Evolutionary conservation across 2,888 invertebrate genomes (phyloP).

Genomic region (Agonopterix arenella): DNA sequence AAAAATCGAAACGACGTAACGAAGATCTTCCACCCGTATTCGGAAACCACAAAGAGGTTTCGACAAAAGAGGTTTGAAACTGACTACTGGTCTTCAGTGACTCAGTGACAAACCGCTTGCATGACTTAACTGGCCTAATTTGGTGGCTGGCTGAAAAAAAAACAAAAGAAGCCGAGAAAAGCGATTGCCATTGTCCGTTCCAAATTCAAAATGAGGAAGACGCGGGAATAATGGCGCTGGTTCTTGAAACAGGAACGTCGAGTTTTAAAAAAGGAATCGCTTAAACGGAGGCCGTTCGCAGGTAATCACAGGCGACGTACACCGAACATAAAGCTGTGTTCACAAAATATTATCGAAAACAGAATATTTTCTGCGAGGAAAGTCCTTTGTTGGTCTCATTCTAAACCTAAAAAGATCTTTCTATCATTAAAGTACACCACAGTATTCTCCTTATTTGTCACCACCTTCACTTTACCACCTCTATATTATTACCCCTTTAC

Average conservation of each 20-base stretch:
- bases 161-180: constrained; percentile 32
- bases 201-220: constrained; percentile 72
- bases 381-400: too few relatives aligned
- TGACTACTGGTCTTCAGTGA: constrained; percentile 59
- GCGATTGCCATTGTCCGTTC: constrained; percentile 60
- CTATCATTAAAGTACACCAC: too few relatives aligned
- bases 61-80: constrained; percentile 36
- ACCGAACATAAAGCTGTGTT: constrained; percentile 34
- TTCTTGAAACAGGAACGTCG: constrained; percentile 68
- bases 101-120: constrained; percentile 51
- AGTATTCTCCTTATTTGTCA: too few relatives aligned
- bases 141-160: constrained; percentile 32
- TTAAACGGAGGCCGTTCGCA: constrained; percentile 72
- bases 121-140: constrained; percentile 58
- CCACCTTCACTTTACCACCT: too few relatives aligned
- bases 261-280: constrained; percentile 70
- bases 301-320: constrained; percentile 70
- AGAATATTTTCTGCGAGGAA: too few relatives aligned
- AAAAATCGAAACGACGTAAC: constrained; percentile 31
- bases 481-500: too few relatives aligned
- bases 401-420: too few relatives aligned
- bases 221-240: constrained; percentile 65
- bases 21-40: constrained; percentile 36
- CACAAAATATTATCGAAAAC: constrained; percentile 12
- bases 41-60: constrained; percentile 33